Conservation (phyloP, 2,888 invertebrate genomes). For the Octonoba sinensis region DNA sequence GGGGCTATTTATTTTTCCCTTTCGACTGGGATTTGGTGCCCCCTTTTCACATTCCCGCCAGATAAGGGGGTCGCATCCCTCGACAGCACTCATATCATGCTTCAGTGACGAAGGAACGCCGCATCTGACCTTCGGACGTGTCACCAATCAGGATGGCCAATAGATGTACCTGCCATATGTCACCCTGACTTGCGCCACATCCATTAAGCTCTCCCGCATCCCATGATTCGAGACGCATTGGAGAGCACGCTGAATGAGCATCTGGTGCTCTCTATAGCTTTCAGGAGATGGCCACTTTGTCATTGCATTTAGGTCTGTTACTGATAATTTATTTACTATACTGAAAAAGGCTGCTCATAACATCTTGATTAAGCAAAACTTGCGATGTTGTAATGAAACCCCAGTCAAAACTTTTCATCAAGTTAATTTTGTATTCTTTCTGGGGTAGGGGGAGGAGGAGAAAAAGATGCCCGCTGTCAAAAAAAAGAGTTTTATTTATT, state of each 20-base stretch:
- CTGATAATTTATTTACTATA: no score
- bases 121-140: constrained; percentile 51
- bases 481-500: no score
- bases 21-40: constrained; percentile 57
- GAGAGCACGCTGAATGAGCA: neutral
- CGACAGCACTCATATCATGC: constrained; percentile 61
- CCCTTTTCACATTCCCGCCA: constrained; percentile 16
- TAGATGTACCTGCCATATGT: constrained; percentile 50
- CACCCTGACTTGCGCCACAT: constrained; percentile 10
- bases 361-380: no score
- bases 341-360: no score
- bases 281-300: no score
- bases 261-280: neutral
- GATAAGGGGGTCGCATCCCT: constrained; percentile 49
- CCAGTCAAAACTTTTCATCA: no score
- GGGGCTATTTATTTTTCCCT: constrained; percentile 60
- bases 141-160: constrained; percentile 51
- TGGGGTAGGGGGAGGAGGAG: no score
- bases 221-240: neutral
- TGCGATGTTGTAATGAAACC: no score
- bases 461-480: no score
- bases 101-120: constrained; percentile 49
- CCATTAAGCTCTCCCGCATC: neutral
- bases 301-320: no score
- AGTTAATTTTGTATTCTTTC: no score